A percentile compares a stretch with the other conserved stretches of the same genome.
phyloP scores from a whole-genome alignment of 1,140 invertebrate species.

The Charaxes varanes region DNA sequence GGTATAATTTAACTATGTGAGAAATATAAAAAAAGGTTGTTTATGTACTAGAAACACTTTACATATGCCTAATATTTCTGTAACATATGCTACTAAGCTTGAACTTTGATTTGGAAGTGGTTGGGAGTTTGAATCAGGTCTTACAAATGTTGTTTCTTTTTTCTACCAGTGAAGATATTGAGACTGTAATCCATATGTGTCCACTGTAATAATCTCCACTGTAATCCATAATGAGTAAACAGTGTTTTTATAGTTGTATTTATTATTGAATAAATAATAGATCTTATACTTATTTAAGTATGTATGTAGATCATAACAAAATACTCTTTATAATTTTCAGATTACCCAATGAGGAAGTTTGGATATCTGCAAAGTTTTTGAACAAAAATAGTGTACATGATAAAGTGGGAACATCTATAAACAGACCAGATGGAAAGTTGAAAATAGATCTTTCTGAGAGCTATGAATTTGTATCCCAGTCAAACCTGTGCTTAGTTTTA shows the following conservation, averaged over 20 bases:
- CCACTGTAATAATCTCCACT: too few relatives aligned
- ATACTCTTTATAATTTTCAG: slow-evolving; percentile 28
- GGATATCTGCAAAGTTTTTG: slow-evolving; percentile 66
- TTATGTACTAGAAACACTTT: too few relatives aligned
- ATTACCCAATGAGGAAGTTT: slow-evolving; percentile 53
- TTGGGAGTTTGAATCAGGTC: too few relatives aligned
- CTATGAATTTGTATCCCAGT: slow-evolving; percentile 52
- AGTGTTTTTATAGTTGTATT: not conserved
- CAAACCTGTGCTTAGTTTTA: slow-evolving; percentile 48
- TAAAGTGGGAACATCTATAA: slow-evolving; percentile 46
- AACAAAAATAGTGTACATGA: slow-evolving; percentile 60
- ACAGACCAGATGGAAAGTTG: slow-evolving; percentile 48
- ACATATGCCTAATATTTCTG: too few relatives aligned
- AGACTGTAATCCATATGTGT: too few relatives aligned
- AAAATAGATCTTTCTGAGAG: slow-evolving; percentile 50
- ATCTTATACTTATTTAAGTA: not conserved
- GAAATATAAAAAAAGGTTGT: too few relatives aligned
- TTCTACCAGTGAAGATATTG: too few relatives aligned
- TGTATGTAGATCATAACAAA: not conserved
- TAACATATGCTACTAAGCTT: too few relatives aligned
- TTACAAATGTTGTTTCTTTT: too few relatives aligned
- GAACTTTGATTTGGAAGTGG: too few relatives aligned
- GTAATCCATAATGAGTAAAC: too few relatives aligned
- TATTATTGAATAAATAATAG: not conserved
- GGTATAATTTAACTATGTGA: too few relatives aligned